These are phyloP conservation scores for Psammodynastes pulverulentus DNA, from an alignment of 2,113 vertebrate species.

Conservation along the genomic window DNA sequence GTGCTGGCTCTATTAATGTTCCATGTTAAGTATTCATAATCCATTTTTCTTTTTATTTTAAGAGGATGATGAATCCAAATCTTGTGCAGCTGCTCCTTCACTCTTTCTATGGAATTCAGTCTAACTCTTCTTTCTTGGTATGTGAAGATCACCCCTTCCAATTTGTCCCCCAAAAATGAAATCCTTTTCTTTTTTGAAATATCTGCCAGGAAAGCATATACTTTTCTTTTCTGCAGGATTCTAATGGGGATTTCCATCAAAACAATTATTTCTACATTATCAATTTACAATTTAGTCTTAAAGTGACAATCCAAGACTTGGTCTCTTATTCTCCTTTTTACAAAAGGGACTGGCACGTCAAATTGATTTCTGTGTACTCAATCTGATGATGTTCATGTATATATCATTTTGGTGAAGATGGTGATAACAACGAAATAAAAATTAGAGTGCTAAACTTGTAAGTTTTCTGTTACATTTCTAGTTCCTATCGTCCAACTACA, in stretches of 20 bases:
- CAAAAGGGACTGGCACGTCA: too few relatives aligned
- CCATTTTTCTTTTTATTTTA: too few relatives aligned
- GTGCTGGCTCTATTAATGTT: too few relatives aligned
- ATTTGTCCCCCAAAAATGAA: background rate
- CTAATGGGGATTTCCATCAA: too few relatives aligned
- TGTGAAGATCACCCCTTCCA: background rate
- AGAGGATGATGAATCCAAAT: background rate
- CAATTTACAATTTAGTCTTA: too few relatives aligned
- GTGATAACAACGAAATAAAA: background rate
- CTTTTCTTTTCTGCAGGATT: too few relatives aligned
- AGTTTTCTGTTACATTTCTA: background rate
- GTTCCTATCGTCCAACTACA: background rate
- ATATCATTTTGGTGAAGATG: background rate
- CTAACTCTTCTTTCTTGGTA: background rate
- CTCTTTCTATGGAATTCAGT: too few relatives aligned
- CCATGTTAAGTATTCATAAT: too few relatives aligned
- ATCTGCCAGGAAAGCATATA: background rate
- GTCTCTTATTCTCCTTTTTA: too few relatives aligned
- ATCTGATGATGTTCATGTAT: background rate
- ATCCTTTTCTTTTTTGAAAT: background rate
- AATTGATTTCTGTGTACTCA: background rate
- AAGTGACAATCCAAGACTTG: too few relatives aligned
- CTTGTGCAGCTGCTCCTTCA: background rate
- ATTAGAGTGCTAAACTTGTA: background rate
- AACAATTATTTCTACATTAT: too few relatives aligned